Base-by-base conservation (phyloP, 1,140 invertebrate genomes). In the Lepidostoma basale region DNA sequence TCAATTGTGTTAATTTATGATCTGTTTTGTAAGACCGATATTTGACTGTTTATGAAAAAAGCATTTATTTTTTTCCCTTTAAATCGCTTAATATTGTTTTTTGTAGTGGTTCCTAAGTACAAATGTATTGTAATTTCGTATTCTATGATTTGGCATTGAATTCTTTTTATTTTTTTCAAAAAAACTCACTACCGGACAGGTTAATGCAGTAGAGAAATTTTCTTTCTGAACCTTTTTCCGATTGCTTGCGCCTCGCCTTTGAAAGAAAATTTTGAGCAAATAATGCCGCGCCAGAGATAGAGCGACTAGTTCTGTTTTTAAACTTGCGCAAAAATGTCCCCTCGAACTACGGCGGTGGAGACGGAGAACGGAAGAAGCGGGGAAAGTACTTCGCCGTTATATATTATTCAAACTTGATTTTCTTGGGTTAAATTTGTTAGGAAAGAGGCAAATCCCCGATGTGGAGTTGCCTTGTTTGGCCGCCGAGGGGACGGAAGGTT, bases 361-460 rank as follows among this genome's bases (percentile, higher is more conserved):
- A 20, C 49, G 9, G n/a, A 30, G 62, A 44, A 49, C 23, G 23
- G 36, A 60, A 42, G 56, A 42, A 60, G 42, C 56, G 22, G 25
- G 22, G 56, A 40, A 14, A 60, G 60, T 68, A 45, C 62, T 62
- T 47, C 59, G 36, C 40, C 67, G 65, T 72, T 72, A 73, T 73
- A 73, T 73, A 73, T 73, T 73, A 73, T 73, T 73, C 71, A 73
- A 69, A 73, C 63, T 69, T 73, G 71, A 73, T 73, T 73, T 73
- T 73, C 71, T 69, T 52, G 67, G 71, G 71, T 73, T 73, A 73
- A 73, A 73, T 73, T 73, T 73, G 71, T 73, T 73, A 69, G 56
- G 71, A 67, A 73, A 69, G 67, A 68, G 67, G 67, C 56, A 69
- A 73, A 69, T 73, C 71, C 71, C 71, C 47, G 67, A 67, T 59